Percentiles rank a stretch among this genome's conserved stretches.
phyloP scores from a whole-genome alignment of 35 echinoderm and acorn worm genomes.

The Diadema setosum region DNA sequence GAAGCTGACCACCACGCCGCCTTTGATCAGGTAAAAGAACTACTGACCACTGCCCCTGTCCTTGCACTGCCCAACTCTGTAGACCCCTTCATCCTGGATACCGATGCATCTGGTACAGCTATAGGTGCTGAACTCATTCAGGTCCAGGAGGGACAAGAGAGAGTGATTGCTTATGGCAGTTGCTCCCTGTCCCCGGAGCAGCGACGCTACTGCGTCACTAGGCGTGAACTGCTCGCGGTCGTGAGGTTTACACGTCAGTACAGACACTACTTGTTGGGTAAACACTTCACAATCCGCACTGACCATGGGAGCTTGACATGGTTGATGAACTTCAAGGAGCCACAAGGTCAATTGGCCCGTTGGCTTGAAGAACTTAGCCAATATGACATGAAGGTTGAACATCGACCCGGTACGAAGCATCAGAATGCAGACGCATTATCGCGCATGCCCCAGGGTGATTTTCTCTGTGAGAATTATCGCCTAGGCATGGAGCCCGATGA shows the following conservation, averaged over 20 bases:
- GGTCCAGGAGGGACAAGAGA: background rate
- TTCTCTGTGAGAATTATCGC: too few species aligned
- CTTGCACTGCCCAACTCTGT: background rate
- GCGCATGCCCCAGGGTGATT: too few species aligned
- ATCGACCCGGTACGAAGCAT: too few species aligned
- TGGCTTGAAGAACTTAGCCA: too few species aligned
- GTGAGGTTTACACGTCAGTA: background rate
- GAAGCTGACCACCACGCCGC: background rate
- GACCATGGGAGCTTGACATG: constrained; percentile 29
- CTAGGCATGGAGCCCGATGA: too few species aligned
- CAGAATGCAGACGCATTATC: too few species aligned
- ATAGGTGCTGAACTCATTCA: background rate
- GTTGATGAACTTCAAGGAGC: background rate
- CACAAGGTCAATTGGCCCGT: too few species aligned
- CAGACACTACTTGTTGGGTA: too few species aligned
- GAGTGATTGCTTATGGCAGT: background rate
- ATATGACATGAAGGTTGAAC: too few species aligned
- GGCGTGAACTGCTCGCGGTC: background rate
- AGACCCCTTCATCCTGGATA: constrained; percentile 2
- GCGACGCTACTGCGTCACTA: background rate
- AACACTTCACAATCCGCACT: background rate
- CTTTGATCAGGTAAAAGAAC: background rate
- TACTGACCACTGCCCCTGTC: background rate
- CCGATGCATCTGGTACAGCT: background rate
- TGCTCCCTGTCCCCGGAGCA: background rate